phyloP scores from a whole-genome alignment of 2,888 invertebrate species.

The Bombylius major region DNA sequence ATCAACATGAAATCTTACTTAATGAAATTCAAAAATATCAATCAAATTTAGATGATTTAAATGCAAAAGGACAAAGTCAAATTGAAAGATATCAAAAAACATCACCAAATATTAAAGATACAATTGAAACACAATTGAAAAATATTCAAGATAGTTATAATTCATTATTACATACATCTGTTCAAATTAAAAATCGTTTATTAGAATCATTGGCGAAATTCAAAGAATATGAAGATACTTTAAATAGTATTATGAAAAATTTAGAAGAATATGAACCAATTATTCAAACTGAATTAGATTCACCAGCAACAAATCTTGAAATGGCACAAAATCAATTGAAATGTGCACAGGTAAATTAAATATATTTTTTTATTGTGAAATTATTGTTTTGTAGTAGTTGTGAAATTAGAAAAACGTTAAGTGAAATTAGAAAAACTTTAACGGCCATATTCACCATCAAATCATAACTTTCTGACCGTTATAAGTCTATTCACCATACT shows the following conservation, averaged over 20 bases:
- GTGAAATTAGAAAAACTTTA: no score
- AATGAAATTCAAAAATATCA: constrained; percentile 76
- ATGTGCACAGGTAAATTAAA: constrained; percentile 44
- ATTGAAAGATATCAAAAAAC: constrained; percentile 64
- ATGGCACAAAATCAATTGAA: constrained; percentile 61
- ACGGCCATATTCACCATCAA: no score
- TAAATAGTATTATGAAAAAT: constrained; percentile 73
- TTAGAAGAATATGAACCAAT: constrained; percentile 68
- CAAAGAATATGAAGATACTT: constrained; percentile 82
- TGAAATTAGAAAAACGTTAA: not conserved
- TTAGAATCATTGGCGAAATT: constrained; percentile 83
- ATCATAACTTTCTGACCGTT: no score
- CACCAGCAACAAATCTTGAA: constrained; percentile 59
- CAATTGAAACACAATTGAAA: constrained; percentile 71
- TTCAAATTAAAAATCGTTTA: constrained; percentile 80
- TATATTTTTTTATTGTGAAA: no score
- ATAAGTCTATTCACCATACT: no score
- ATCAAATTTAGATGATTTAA: constrained; percentile 64
- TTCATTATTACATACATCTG: constrained; percentile 73
- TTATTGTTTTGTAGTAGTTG: not conserved
- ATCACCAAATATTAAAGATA: constrained; percentile 59
- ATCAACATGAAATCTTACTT: constrained; percentile 67
- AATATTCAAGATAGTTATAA: constrained; percentile 91
- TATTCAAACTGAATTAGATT: constrained; percentile 58
- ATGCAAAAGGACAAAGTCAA: constrained; percentile 69